Conservation (phyloP, 1,140 invertebrate species). For the Mesaphorura yosii region DNA sequence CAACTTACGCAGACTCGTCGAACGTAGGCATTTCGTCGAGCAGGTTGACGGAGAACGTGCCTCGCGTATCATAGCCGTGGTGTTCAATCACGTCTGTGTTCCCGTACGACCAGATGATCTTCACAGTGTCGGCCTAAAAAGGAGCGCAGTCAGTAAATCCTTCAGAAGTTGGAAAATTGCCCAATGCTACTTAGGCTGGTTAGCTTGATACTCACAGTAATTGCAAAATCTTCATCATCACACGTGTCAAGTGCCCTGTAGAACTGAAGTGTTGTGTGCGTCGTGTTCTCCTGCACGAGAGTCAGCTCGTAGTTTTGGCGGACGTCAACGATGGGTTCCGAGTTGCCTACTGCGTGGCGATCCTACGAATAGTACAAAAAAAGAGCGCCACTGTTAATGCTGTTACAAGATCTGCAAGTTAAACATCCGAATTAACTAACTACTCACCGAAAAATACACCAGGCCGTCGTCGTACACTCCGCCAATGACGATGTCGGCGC, state of each 20-base stretch:
- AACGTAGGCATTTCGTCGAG: no score
- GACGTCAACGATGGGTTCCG: not conserved
- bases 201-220: conserved; percentile 15
- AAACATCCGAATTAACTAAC: not conserved
- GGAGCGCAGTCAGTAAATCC: not conserved
- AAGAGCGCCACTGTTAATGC: not conserved
- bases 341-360: not conserved
- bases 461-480: not conserved
- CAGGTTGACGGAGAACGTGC: no score
- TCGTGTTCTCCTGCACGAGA: conserved; percentile 1
- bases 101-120: conserved; percentile 12
- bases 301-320: not conserved
- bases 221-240: conserved; percentile 17
- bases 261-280: conserved; percentile 15
- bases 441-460: conserved; percentile 1
- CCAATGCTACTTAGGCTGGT: not conserved
- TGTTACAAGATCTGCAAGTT: not conserved
- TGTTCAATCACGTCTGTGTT: conserved; percentile 4
- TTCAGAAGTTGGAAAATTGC: not conserved
- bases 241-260: conserved; percentile 14
- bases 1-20: no score
- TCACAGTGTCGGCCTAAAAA: conserved; percentile 10
- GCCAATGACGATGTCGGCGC: conserved; percentile 59
- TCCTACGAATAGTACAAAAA: not conserved
- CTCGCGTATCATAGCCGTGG: not conserved